Conservation (phyloP, 2,888 invertebrate species). For the Tenodera sinensis region DNA sequence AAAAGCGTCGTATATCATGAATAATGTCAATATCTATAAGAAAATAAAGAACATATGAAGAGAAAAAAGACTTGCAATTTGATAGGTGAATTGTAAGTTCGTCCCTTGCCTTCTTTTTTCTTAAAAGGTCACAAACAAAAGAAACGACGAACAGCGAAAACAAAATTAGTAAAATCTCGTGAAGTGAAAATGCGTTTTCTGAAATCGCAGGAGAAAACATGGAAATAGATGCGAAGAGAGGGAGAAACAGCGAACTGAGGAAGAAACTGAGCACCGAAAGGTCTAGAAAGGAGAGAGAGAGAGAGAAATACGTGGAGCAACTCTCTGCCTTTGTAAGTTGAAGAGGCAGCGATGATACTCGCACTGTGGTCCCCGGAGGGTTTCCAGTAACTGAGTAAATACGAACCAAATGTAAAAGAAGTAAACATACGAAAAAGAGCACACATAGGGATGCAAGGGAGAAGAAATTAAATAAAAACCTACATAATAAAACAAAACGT, state of each 20-base stretch:
- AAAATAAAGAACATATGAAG: not conserved
- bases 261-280: constrained; percentile 5
- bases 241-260: not conserved
- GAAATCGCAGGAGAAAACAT: constrained; percentile 17
- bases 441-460: not conserved
- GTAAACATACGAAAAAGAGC: not conserved
- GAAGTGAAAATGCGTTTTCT: constrained; percentile 21
- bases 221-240: constrained; percentile 16
- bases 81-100: constrained; percentile 1
- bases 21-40: not conserved
- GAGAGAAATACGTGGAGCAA: constrained; percentile 9
- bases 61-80: not conserved
- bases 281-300: not conserved
- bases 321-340: constrained; percentile 17
- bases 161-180: constrained; percentile 25
- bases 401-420: constrained; percentile 20
- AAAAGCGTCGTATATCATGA: not conserved
- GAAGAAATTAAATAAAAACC: constrained; percentile 5
- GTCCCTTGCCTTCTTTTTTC: not conserved
- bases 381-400: constrained; percentile 14
- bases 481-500: not conserved
- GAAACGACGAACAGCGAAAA: constrained; percentile 6
- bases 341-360: not conserved
- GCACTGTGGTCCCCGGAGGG: constrained; percentile 17
- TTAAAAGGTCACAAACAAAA: constrained; percentile 4